phyloP scores from a whole-genome alignment of 2,888 invertebrate genomes.

The Lithophane socia region DNA sequence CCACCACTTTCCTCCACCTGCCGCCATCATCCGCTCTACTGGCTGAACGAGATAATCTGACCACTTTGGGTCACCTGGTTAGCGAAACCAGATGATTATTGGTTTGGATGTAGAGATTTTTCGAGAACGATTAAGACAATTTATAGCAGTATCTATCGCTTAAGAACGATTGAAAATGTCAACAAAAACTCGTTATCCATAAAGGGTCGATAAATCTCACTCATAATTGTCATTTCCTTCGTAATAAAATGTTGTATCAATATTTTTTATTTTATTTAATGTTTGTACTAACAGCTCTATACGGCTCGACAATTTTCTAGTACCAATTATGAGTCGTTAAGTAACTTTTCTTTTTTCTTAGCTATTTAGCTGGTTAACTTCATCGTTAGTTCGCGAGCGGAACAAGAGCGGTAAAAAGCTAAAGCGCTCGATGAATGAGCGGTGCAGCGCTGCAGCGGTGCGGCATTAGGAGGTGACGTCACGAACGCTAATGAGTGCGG shows the following conservation, averaged over 20 bases:
- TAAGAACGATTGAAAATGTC: not conserved
- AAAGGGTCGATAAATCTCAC: constrained; percentile 46
- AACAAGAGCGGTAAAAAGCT: constrained; percentile 39
- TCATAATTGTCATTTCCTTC: constrained; percentile 53
- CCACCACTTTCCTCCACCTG: constrained; percentile 60
- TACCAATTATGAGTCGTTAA: constrained; percentile 35
- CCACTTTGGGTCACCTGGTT: constrained; percentile 54
- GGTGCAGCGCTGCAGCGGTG: constrained; percentile 5
- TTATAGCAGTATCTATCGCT: constrained; percentile 16
- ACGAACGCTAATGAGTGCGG: constrained; percentile 53
- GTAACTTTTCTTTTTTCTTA: constrained; percentile 38
- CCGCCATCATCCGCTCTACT: constrained; percentile 60
- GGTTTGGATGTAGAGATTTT: constrained; percentile 9
- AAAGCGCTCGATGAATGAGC: constrained; percentile 4
- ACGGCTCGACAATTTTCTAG: constrained; percentile 47
- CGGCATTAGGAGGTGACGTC: constrained; percentile 42
- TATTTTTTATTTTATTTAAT: constrained; percentile 27
- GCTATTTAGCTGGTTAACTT: constrained; percentile 44
- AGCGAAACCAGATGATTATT: constrained; percentile 31
- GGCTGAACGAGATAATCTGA: constrained; percentile 52
- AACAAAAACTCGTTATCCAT: constrained; percentile 22
- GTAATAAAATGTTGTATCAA: constrained; percentile 28
- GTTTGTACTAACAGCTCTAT: constrained; percentile 21
- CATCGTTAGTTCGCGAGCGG: constrained; percentile 38
- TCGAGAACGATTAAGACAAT: not conserved